These are phyloP conservation scores for Anagyrus pseudococci DNA, from an alignment of 2,888 invertebrate species.

Conservation along the genomic window DNA sequence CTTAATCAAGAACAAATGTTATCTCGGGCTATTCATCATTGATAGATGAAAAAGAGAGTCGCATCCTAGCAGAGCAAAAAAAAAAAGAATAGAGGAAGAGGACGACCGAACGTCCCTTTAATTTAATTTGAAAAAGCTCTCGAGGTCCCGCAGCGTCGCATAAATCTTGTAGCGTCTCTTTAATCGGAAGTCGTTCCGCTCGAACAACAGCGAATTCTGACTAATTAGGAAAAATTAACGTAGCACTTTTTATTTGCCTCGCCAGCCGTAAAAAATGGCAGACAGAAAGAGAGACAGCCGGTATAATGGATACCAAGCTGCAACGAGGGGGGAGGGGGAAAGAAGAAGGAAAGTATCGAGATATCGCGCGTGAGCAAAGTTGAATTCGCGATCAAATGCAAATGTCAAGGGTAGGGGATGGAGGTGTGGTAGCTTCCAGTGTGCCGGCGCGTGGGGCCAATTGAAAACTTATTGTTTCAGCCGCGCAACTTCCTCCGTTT, in stretches of 20 bases:
- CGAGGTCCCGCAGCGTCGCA: too few relatives aligned
- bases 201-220: too few relatives aligned
- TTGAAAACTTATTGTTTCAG: slow-evolving; percentile 37
- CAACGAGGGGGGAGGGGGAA: too few relatives aligned
- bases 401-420: slow-evolving; percentile 11
- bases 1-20: too few relatives aligned
- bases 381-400: slow-evolving; percentile 27
- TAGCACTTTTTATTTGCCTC: slow-evolving; percentile 5
- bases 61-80: not conserved
- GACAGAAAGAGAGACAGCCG: too few relatives aligned
- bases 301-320: too few relatives aligned
- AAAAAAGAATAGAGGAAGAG: not conserved
- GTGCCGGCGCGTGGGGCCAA: slow-evolving; percentile 21
- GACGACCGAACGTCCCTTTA: too few relatives aligned
- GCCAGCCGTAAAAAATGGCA: not conserved
- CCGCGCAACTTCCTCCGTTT: not conserved
- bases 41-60: too few relatives aligned
- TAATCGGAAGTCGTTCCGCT: slow-evolving; percentile 3
- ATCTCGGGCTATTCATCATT: too few relatives aligned
- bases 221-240: slow-evolving; percentile 2
- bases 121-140: too few relatives aligned
- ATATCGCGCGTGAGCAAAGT: slow-evolving; percentile 2
- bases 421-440: not conserved
- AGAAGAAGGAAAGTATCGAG: slow-evolving; percentile 4
- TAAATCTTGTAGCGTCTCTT: not conserved